Conservation (phyloP, 1,140 invertebrate species). For the Drosophila truncata region DNA sequence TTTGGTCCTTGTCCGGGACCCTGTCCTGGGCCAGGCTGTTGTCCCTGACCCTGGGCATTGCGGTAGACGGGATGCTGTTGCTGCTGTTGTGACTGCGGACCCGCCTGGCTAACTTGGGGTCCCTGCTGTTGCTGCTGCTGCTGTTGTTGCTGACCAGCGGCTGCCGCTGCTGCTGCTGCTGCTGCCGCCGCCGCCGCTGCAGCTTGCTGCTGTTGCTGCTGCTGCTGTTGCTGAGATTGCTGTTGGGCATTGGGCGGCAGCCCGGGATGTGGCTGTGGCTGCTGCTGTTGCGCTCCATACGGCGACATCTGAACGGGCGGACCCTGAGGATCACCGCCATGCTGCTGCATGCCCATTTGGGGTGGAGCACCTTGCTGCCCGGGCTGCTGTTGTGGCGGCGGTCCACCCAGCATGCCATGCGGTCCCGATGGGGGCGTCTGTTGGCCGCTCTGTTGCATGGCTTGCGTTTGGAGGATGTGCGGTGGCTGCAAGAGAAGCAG, state of each 20-base stretch:
- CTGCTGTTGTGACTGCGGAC: constrained; percentile 63
- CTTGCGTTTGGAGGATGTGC: constrained; percentile 85
- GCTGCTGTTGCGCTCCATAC: constrained; percentile 69
- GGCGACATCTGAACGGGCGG: constrained; percentile 78
- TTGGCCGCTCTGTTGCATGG: constrained; percentile 79
- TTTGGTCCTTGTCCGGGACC: constrained; percentile 49
- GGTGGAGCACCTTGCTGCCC: constrained; percentile 62
- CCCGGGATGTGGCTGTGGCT: constrained; percentile 74
- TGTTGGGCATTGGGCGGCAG: constrained; percentile 79
- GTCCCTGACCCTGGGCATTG: constrained; percentile 59
- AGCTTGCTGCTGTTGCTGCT: constrained; percentile 57
- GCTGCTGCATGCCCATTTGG: constrained; percentile 48
- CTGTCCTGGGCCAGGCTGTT: constrained; percentile 49
- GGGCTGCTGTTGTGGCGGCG: constrained; percentile 58
- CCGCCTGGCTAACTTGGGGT: constrained; percentile 43
- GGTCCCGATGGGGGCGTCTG: constrained; percentile 85
- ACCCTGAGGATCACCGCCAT: constrained; percentile 36
- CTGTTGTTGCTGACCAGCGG: constrained; percentile 75
- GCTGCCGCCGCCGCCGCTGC: constrained; percentile 49
- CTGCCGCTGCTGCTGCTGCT: constrained; percentile 73
- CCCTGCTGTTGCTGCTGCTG: constrained; percentile 61
- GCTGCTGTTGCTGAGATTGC: constrained; percentile 77
- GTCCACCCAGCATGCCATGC: constrained; percentile 86
- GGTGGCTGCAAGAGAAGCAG: constrained; percentile 83
- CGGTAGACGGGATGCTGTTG: constrained; percentile 65